Base-by-base conservation (phyloP, 2,888 invertebrate species). In the Tridacna gigas region DNA sequence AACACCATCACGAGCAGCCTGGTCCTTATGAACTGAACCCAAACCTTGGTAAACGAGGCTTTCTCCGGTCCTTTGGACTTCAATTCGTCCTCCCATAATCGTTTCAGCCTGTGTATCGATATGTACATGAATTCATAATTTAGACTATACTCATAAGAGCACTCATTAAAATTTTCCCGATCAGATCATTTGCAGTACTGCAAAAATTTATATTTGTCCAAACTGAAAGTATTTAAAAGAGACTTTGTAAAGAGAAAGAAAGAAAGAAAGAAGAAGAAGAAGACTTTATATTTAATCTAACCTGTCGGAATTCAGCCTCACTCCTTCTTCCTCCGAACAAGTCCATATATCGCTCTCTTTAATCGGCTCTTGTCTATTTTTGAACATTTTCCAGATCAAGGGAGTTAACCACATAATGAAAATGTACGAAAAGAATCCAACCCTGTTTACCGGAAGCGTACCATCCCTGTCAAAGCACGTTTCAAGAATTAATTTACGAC, bases 281-380 rank as follows among this genome's bases (percentile, higher is more conserved):
- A 37, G 37, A 37, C 2, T 4, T 37, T 37, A 37, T 7, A 37
- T 7, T 37, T 37, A 37, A 37, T 20, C 3, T 37, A 45, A 90
- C 90, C 90, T 89, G 61, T 86, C 86, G 9, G 87, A 87, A 69
- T 90, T 90, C 2, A 78, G 51, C 9, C 77, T 65, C 12, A 83
- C 80, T 7, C 84, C 77, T 61, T 90, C 90, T 22, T 71, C 76
- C 22, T 86, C 87, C 0, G 89, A 88, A 66, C 88, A 88, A 48
- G 84, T n/a, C 90, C 90, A 90, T 7, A 90, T 82, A 45, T 90
- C 90, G 48, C 82, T 82, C 67, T 89, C 89, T 12, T 73, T 80
- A 7, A 89, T 74, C 0, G 83, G 80, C 15, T 86, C 83, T 7
- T 83, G 61, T 18, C 88, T 80, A 13, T 89, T 77, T 37, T 74